These are phyloP conservation scores for Hoplostethus atlanticus DNA, from an alignment of 2,797 vertebrate genomes.

Conservation along the genomic window DNA sequence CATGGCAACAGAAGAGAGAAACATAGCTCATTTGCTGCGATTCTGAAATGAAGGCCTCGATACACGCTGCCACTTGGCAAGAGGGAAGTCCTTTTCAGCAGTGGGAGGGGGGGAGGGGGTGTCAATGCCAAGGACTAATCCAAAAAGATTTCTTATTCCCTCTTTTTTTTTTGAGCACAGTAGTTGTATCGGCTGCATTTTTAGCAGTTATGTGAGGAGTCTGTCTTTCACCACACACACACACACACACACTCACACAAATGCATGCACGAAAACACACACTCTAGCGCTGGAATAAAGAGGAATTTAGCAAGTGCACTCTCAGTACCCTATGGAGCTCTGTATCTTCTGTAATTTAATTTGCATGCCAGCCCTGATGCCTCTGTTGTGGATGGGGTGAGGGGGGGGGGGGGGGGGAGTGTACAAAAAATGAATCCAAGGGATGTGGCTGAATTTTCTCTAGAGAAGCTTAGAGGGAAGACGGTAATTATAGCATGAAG, in stretches of 20 bases:
- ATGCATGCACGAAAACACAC: conserved; percentile 9
- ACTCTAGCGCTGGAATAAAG: conserved; percentile 46
- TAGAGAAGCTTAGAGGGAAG: conserved; percentile 43
- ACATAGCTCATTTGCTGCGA: conserved; percentile 79
- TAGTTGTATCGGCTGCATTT: conserved; percentile 41
- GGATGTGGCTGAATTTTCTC: conserved; percentile 44
- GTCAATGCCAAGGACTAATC: conserved; percentile 66
- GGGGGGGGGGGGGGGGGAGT: no score
- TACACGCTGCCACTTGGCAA: conserved; percentile 77
- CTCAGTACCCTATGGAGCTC: conserved; percentile 57
- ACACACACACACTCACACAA: conserved; percentile 11
- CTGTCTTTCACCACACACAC: conserved; percentile 22
- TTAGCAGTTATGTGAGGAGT: conserved; percentile 35
- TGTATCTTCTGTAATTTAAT: conserved; percentile 75
- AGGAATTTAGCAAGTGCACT: conserved; percentile 40
- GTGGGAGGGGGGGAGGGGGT: conserved; percentile 42
- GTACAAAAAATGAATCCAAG: conserved; percentile 31
- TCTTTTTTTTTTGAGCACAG: conserved; percentile 31
- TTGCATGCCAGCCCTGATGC: conserved; percentile 64
- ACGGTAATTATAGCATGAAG: conserved; percentile 63
- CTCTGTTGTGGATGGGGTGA: conserved; percentile 50
- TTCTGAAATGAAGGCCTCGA: conserved; percentile 75
- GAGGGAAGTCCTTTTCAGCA: conserved; percentile 75
- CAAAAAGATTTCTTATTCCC: conserved; percentile 60
- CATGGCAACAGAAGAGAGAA: conserved; percentile 86